Conservation (phyloP, 2,888 invertebrate genomes). For the Tetanocera ferruginea region DNA sequence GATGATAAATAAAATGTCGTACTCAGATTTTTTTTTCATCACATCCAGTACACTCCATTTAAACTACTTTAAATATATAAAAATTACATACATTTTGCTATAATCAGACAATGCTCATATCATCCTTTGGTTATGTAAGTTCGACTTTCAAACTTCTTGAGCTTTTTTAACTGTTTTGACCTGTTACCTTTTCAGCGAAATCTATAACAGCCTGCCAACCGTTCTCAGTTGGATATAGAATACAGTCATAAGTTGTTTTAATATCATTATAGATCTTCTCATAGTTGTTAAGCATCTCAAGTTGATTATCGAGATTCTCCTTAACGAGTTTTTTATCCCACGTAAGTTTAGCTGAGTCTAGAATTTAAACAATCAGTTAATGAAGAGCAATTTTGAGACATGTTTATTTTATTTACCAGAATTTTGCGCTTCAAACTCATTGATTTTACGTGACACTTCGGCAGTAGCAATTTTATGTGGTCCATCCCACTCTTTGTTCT, state of each 20-base stretch:
- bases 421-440: conserved; percentile 80
- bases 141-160: too few species aligned
- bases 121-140: too few species aligned
- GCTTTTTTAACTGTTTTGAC: too few species aligned
- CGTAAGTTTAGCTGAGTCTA: conserved; percentile 71
- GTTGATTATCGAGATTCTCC: conserved; percentile 89
- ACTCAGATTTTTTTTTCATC: too few species aligned
- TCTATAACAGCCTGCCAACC: conserved; percentile 78
- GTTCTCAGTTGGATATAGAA: conserved; percentile 92
- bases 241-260: conserved; percentile 93
- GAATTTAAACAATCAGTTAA: neutral
- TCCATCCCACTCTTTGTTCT: conserved; percentile 88
- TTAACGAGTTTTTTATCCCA: conserved; percentile 84
- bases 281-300: conserved; percentile 84
- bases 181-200: conserved; percentile 62
- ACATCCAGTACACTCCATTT: too few species aligned
- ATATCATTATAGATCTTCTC: conserved; percentile 91
- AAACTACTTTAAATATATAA: too few species aligned
- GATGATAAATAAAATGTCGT: too few species aligned
- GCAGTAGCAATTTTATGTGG: conserved; percentile 84
- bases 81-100: too few species aligned
- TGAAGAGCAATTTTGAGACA: neutral
- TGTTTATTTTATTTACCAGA: conserved; percentile 67
- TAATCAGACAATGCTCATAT: too few species aligned
- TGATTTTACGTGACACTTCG: conserved; percentile 81